Percentiles rank a stretch among this genome's conserved stretches.
phyloP scores from a whole-genome alignment of 2,888 invertebrate genomes.

The Blera fallax region DNA sequence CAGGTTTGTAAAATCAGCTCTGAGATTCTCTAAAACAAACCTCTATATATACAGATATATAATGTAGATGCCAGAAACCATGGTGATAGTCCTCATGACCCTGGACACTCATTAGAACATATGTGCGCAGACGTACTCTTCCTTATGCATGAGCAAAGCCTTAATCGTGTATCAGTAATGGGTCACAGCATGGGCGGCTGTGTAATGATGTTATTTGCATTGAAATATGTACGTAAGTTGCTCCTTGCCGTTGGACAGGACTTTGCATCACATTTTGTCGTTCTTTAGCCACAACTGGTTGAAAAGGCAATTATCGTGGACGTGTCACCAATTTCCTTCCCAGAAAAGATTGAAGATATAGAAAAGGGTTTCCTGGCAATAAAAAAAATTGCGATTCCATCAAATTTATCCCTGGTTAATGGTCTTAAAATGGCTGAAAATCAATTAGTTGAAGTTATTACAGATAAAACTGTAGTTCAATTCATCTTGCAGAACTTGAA shows the following conservation, averaged over 20 bases:
- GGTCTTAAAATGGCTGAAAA: slow-evolving; percentile 87
- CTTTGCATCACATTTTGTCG: not conserved
- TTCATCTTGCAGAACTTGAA: slow-evolving; percentile 94
- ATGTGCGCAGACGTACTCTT: slow-evolving; percentile 89
- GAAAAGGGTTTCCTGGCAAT: slow-evolving; percentile 90
- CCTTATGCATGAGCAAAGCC: slow-evolving; percentile 85
- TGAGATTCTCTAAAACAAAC: not conserved
- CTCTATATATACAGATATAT: slow-evolving; percentile 75
- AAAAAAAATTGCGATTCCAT: slow-evolving; percentile 84
- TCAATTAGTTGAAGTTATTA: slow-evolving; percentile 84
- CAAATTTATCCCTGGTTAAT: slow-evolving; percentile 81
- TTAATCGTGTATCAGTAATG: slow-evolving; percentile 87
- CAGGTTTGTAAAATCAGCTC: not conserved
- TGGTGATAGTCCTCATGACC: slow-evolving; percentile 93
- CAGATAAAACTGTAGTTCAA: slow-evolving; percentile 85
- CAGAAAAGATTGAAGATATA: slow-evolving; percentile 84
- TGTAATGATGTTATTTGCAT: slow-evolving; percentile 91
- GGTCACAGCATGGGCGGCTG: slow-evolving; percentile 99
- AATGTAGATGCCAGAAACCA: slow-evolving; percentile 96
- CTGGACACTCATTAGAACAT: slow-evolving; percentile 87
- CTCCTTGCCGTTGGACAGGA: not conserved
- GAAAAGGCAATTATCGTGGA: slow-evolving; percentile 88
- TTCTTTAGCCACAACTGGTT: slow-evolving; percentile 84
- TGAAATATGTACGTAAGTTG: slow-evolving; percentile 87
- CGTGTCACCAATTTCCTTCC: slow-evolving; percentile 85